Percentiles rank a stretch among this genome's conserved stretches.
Conservation (phyloP, 2,113 vertebrate genomes). For the Poecilia latipinna region DNA sequence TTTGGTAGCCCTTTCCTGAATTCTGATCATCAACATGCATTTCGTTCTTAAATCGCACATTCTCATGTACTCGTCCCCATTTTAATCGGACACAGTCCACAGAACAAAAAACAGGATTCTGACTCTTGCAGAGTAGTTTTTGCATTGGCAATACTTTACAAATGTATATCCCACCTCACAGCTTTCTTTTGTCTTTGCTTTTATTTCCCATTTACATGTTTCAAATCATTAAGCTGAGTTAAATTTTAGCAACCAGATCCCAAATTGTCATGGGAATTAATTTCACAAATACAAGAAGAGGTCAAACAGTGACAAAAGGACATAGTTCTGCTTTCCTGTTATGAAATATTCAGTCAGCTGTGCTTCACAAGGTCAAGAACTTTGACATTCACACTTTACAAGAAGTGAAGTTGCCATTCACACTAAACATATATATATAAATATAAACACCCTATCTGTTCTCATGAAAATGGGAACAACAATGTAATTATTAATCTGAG, state of each 20-base stretch:
- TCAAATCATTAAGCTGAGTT: background rate
- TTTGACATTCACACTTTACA: background rate
- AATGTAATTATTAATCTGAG: background rate
- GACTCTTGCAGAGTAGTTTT: no score
- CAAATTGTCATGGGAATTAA: background rate
- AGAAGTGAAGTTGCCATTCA: background rate
- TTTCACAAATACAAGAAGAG: background rate
- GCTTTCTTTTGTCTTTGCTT: background rate
- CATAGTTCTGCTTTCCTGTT: background rate
- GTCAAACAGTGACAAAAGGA: background rate
- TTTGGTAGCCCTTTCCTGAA: no score
- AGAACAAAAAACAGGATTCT: no score
- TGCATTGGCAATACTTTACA: no score
- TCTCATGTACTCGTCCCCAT: background rate
- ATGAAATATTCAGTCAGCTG: background rate
- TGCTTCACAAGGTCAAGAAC: background rate
- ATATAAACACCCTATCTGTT: constrained; percentile 9
- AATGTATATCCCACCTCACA: no score
- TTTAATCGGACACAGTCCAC: background rate
- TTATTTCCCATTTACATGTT: background rate
- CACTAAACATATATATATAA: background rate
- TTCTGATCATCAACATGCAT: background rate
- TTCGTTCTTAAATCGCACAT: background rate
- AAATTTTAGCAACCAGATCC: background rate
- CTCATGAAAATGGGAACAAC: background rate